Evolutionary conservation across 2,113 vertebrate genomes (phyloP), one percentile per base, ranked within the genome.

Genomic region (Rhizomys pruinosus): DNA sequence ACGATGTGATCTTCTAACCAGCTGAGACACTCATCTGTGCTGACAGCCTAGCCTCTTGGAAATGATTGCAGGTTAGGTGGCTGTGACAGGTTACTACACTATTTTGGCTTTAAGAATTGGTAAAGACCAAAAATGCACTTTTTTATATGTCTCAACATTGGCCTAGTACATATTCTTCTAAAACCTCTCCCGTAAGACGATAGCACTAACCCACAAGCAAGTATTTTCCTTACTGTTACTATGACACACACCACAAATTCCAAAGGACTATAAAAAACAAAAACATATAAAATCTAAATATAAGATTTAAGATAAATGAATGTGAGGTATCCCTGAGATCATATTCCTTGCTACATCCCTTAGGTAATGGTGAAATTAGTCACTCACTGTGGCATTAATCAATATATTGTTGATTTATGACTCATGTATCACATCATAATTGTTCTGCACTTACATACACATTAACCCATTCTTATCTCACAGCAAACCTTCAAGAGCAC

Each of bases 371-470:
- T 92, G 39, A 95, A 94, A 95, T 91, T 77, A 93, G 73, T 91
- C 69, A 66, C 57, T 94, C 32, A 86, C 47, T 72, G 44, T 90
- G 78, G 34, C 42, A 74, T 92, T 77, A 87, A 79, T 94, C 90
- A 74, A 93, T 95, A 95, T 95, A 94, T 63, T 78, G 73, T 82
- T 84, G 71, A 92, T 93, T 92, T 95, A 90, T 94, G 92, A 86
- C 17, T 76, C 86, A 61, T 79, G 37, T 92, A 87, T 96, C 92
- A 84, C 61, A 66, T 92, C 85, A 80, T 84, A 92, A 95, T 93
- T 78, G 74, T 94, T 64, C 84, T 73, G 29, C 78, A 86, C 79
- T 95, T 86, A 64, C 15, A 88, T 44, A 13, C 68, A 69, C 59
- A 94, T 94, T 78, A 88, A 57, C 73, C 63, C 32, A 73, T 85